Percentiles rank a stretch among this genome's conserved stretches.
phyloP scores from a whole-genome alignment of 2,888 invertebrate species.

The Corythucha ciliata region DNA sequence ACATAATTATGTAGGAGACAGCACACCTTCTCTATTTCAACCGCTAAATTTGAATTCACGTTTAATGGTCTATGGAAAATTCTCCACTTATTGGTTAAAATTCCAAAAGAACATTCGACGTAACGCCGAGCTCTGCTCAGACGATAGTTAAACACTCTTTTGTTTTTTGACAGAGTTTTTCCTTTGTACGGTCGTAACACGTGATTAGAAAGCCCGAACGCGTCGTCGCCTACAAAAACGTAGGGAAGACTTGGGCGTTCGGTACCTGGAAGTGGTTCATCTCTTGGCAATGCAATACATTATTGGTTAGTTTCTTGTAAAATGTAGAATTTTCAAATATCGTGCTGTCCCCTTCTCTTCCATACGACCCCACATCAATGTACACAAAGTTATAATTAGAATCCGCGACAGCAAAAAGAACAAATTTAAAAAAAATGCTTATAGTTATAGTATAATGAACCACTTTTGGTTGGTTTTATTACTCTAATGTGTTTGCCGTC shows the following conservation, averaged over 20 bases:
- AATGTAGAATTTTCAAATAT: conserved; percentile 18
- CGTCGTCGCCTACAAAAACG: conserved; percentile 2
- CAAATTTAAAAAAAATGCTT: conserved; percentile 29
- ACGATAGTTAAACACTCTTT: conserved; percentile 18
- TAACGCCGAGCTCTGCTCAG: conserved; percentile 12
- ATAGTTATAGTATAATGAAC: conserved; percentile 36
- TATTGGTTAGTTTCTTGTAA: conserved; percentile 9
- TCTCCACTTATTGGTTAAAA: conserved; percentile 20
- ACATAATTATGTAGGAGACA: conserved; percentile 22
- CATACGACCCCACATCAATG: conserved; percentile 22
- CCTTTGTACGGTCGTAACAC: conserved; percentile 8
- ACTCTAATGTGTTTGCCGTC: conserved; percentile 37
- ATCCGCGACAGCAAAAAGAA: conserved; percentile 20
- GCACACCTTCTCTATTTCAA: conserved; percentile 18
- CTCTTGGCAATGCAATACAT: conserved; percentile 13
- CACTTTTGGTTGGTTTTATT: conserved; percentile 33
- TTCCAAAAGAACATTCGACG: conserved; percentile 7
- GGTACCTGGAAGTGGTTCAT: conserved; percentile 18
- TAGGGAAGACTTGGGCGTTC: conserved; percentile 8
- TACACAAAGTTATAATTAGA: conserved; percentile 24
- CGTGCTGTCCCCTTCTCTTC: conserved; percentile 18
- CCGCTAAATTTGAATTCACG: conserved; percentile 16
- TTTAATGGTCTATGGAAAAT: conserved; percentile 23
- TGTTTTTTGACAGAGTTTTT: not conserved
- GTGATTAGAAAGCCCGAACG: conserved; percentile 6